Conservation (phyloP, 64 coral and sea anemone species). For the Montipora capricornis region DNA sequence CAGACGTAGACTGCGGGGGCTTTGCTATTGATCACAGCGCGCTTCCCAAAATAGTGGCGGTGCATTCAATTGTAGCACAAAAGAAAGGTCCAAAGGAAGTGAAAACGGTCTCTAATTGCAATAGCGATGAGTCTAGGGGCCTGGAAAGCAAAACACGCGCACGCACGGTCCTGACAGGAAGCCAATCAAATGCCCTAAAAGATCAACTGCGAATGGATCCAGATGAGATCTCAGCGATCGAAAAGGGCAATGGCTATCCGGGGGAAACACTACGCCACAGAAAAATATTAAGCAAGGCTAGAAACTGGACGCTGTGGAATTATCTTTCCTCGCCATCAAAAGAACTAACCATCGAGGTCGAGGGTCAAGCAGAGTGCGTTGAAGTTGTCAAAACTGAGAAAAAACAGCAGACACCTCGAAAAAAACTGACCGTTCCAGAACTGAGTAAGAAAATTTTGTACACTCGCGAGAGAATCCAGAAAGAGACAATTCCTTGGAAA, state of each 20-base stretch:
- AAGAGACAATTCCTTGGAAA: conserved; percentile 50
- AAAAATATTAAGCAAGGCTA: background rate
- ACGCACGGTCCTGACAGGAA: background rate
- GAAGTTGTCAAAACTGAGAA: conserved; percentile 11
- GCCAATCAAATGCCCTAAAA: no score
- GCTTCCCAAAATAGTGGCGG: conserved; percentile 62
- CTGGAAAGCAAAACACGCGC: background rate
- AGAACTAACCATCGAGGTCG: background rate
- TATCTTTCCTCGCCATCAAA: conserved; percentile 14
- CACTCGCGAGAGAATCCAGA: conserved; percentile 20
- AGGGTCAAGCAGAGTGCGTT: background rate
- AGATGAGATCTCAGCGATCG: background rate
- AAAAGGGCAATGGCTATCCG: background rate
- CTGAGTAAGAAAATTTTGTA: conserved; percentile 27
- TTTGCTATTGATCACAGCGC: conserved; percentile 49
- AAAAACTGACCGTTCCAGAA: conserved; percentile 12
- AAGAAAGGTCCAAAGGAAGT: background rate
- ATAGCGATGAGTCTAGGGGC: background rate
- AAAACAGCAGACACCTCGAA: background rate
- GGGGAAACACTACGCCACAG: background rate
- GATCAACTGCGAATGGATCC: background rate
- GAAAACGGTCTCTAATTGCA: background rate
- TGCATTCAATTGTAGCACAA: conserved; percentile 56
- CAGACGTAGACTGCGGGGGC: conserved; percentile 6
- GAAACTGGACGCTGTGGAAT: background rate